Evolutionary conservation across 2,113 vertebrate genomes (phyloP), one percentile per base, ranked within the genome.

Genomic region (Myotis yumanensis): DNA sequence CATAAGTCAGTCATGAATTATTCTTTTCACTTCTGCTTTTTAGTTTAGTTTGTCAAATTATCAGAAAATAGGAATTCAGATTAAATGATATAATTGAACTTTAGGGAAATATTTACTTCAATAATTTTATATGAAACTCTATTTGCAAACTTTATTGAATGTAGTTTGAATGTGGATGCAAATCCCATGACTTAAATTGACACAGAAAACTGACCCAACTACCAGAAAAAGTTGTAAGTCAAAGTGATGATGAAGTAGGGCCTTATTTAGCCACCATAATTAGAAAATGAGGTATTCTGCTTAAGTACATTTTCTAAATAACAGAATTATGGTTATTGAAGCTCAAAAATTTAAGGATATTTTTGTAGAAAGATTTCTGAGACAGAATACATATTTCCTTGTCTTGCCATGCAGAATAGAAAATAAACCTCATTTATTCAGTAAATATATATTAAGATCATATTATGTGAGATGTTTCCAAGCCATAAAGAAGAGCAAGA

Each of bases 71-170:
- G 51, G 43, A 73, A 82, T 80, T 87, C 64, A 80, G 57, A n/a
- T 80, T 54, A 64, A 83, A 75, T 57, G 52, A 75, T 48, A 28
- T 59, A 81, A 81, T 57, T 71, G 68, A 46, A 16, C 25, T 40
- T 81, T 52, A 95, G 51, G 57, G 18, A 94, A 90, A 43, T 64
- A 81, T 69, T 85, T 73, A 80, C 4, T 83, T 95, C 16, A 86
- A 23, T 91, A 43, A 37, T 86, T 11, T 59, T 23, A 81, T 71
- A 37, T 86, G 35, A 76, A 76, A 82, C 59, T 84, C 6, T 64
- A 90, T 94, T 79, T 75, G n/a, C 57, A 93, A 86, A 89, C 69
- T 91, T 90, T 48, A 80, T 46, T 85, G 64, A 79, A 54, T 35
- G 93, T n/a, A 59, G 0, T 59, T 66, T 64, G 11, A 43, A 59